Conservation (phyloP, 2,888 invertebrate species). For the Hydriomena furcata region DNA sequence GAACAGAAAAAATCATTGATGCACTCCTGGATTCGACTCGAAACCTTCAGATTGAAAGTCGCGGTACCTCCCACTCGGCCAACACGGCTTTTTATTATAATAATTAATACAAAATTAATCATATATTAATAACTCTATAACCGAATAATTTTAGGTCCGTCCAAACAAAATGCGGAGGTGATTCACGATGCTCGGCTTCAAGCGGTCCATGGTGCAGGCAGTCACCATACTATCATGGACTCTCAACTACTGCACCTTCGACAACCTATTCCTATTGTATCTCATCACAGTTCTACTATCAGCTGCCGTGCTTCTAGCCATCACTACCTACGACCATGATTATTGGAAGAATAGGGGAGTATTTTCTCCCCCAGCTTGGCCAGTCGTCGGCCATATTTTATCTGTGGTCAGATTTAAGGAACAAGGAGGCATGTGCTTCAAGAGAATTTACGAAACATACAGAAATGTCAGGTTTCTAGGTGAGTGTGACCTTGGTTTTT, state of each 20-base stretch:
- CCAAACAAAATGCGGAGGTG: conserved; percentile 43
- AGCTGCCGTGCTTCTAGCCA: conserved; percentile 44
- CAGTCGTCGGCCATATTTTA: conserved; percentile 70
- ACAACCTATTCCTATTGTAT: conserved; percentile 52
- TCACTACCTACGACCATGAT: conserved; percentile 72
- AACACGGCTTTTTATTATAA: no score
- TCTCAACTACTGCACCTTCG: conserved; percentile 61
- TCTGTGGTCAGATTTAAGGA: conserved; percentile 69
- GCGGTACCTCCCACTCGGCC: no score
- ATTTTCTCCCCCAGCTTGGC: conserved; percentile 69
- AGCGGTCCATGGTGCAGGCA: conserved; percentile 52
- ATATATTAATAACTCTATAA: no score
- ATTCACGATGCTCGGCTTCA: conserved; percentile 72
- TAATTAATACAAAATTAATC: no score
- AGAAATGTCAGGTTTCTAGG: conserved; percentile 66
- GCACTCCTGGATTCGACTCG: no score
- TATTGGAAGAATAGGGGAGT: conserved; percentile 69
- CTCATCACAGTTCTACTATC: conserved; percentile 46
- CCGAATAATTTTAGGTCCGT: conserved; percentile 12
- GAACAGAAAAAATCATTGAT: no score
- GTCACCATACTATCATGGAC: conserved; percentile 56
- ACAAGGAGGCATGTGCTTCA: conserved; percentile 74
- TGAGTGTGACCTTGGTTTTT: conserved; percentile 52
- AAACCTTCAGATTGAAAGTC: no score
- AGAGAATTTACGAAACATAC: conserved; percentile 69